Percentiles rank a stretch among this genome's conserved stretches.
These are phyloP conservation scores for Naso thynnoides DNA, from an alignment of 2,797 vertebrate species.

Conservation along the genomic window DNA sequence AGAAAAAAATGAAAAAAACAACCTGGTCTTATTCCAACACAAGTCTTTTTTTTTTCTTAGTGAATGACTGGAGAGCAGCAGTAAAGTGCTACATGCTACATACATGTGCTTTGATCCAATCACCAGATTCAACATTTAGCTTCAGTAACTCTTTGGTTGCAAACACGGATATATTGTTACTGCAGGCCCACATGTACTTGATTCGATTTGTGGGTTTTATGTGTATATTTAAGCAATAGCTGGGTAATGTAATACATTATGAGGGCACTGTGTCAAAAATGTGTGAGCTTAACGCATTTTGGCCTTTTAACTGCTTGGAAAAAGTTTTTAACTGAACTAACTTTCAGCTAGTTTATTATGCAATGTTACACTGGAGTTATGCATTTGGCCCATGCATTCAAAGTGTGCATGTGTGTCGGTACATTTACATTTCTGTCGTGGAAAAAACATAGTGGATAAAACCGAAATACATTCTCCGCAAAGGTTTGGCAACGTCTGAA, in stretches of 20 bases:
- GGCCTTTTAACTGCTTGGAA: not conserved
- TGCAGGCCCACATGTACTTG: not conserved
- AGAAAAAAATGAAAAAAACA: not conserved
- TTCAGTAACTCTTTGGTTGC: not conserved
- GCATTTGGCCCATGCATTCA: not conserved
- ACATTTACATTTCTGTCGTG: not conserved
- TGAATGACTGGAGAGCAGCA: not conserved
- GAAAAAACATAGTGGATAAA: constrained; percentile 18
- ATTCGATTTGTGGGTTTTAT: not conserved
- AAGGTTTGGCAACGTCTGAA: constrained; percentile 23
- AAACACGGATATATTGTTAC: not conserved
- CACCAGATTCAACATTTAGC: not conserved
- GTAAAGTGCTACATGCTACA: not conserved
- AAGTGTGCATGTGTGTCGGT: not conserved
- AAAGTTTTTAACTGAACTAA: not conserved
- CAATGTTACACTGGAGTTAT: not conserved
- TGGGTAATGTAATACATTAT: not conserved
- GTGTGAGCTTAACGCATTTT: not conserved
- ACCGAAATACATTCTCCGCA: constrained; percentile 7
- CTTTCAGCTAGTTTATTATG: not conserved
- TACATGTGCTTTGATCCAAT: not conserved
- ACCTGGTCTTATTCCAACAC: not conserved
- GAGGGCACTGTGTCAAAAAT: not conserved
- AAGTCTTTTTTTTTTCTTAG: not conserved
- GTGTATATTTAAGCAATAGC: not conserved